Evolutionary conservation across 2,797 vertebrate species (phyloP), one percentile per base, ranked within the genome.

Genomic region (Sebastiscus albofasciatus): DNA sequence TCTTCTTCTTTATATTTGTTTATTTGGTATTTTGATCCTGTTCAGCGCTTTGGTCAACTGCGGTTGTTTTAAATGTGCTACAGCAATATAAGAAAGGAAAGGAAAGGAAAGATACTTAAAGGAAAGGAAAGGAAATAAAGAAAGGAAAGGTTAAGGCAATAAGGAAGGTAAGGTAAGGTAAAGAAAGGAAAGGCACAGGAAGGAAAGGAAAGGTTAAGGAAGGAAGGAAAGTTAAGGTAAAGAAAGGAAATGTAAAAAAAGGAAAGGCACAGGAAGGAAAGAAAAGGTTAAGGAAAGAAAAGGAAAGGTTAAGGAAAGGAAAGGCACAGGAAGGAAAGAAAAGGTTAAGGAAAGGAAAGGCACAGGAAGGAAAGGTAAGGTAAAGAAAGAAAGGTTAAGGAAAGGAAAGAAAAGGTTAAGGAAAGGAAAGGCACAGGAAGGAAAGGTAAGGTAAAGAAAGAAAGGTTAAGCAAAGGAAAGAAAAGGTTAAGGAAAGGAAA

Each of bases 181-280:
- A 61, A 42, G 6, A 26, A 7, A 9, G 24, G 56, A 29, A 29
- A 29, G 29, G 29, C 6, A 5, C 4, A 59, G 60, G 60, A 62
- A n/a, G 59, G 8, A 61, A 33, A 18, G 55, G 12, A 13, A 55
- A 20, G 46, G 18, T 49, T 8, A 22, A 56, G 2, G 4, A 36
- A 13, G 1, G 36, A 46, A 13, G 8, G 2, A 7, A 0, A 8
- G 3, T 0, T 7, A 24, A 9, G 18, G 4, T 20, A 65, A 3
- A 22, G n/a, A 18, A 36, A 7, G 8, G 4, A 39, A 39, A 39
- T 6, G 6, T 22, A 33, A 34, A 10, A 12, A 16, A 58, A 26
- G 13, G 29, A 29, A 29, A 29, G 29, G 29, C 3, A 29, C 2
- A 27, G 10, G 59, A 61, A 31, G 58, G 2, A 60, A 33, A 29